Base-by-base conservation (phyloP, 1,140 invertebrate genomes). In the Polyergus mexicanus region DNA sequence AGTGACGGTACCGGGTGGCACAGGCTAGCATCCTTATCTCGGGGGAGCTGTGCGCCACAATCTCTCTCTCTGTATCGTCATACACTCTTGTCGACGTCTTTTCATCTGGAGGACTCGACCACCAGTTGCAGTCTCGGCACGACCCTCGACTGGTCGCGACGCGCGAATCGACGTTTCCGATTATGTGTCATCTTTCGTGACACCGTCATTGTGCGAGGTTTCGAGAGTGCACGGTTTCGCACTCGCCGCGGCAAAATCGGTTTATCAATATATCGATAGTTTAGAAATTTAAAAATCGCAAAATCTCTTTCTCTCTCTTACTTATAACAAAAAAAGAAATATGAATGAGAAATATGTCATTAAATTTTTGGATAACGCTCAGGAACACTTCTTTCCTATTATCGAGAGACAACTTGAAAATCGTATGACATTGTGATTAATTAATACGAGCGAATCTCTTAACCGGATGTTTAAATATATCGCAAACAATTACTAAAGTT, bases 1-100 rank as follows among this genome's bases (percentile, higher is more conserved):
- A 91, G 94, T 90, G 94, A 94, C 94, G 90, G 94, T 89, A 92
- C 94, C 94, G 93, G 91, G 91, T 95, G 94, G 94, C 91, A 94
- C 94, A 93, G 89, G 66, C 86, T 84, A 91, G 93, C 54, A 80
- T 81, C 51, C 94, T 91, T 95, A 95, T 93, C 93, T 92, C 92
- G 84, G 16, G 51, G 32, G 66, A 74, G 41, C 85, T 81, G 71
- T 74, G 84, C 87, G 85, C 75, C 88, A 80, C 32, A 10, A 3
- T 58, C 54, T 74, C 54, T 74, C 54, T 74, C 25, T 38, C 19
- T 54, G 11, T 71, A 32, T 60, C 66, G 80, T 56, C 85, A 84
- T 63, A 88, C 78, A 80, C 83, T 90, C 88, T 91, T 89, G 85
- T 86, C 77, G 90, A 90, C 87, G 91, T 89, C 90, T 91, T 91